These are phyloP conservation scores for Gallinago paraguaiae DNA, from an alignment of 2,113 vertebrate species.

Conservation along the genomic window DNA sequence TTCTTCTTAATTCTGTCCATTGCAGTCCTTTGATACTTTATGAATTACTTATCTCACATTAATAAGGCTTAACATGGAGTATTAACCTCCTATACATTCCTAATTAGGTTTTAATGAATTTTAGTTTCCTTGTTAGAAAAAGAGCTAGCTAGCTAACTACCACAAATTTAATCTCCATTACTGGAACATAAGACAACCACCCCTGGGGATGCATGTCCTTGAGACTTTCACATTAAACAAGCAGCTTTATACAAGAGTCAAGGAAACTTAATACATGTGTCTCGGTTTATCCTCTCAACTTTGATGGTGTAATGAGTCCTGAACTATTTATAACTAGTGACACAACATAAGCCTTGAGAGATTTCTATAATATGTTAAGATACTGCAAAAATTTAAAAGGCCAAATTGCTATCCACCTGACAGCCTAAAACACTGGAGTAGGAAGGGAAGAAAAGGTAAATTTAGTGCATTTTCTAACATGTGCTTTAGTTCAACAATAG, in stretches of 20 bases:
- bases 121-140: slow-evolving; percentile 73
- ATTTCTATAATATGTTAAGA: neutral
- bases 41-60: slow-evolving; percentile 79
- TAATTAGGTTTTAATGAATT: slow-evolving; percentile 83
- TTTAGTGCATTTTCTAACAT: neutral
- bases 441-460: neutral
- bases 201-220: slow-evolving; percentile 65
- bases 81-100: slow-evolving; percentile 78
- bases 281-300: slow-evolving; percentile 37
- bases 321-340: slow-evolving; percentile 41
- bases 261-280: slow-evolving; percentile 27
- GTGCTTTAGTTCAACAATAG: neutral
- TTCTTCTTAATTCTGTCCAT: slow-evolving; percentile 70
- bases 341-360: slow-evolving; percentile 19
- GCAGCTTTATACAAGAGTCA: slow-evolving; percentile 47
- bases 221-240: slow-evolving; percentile 54
- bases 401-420: neutral
- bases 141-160: slow-evolving; percentile 69
- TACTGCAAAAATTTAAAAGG: neutral
- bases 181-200: slow-evolving; percentile 70
- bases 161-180: slow-evolving; percentile 76
- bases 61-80: slow-evolving; percentile 76
- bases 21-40: slow-evolving; percentile 72
- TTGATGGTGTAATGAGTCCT: neutral
- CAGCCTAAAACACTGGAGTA: neutral